These are phyloP conservation scores for Caenorhabditis sp. DNA, from an alignment of 2,888 invertebrate genomes.

Conservation along the genomic window DNA sequence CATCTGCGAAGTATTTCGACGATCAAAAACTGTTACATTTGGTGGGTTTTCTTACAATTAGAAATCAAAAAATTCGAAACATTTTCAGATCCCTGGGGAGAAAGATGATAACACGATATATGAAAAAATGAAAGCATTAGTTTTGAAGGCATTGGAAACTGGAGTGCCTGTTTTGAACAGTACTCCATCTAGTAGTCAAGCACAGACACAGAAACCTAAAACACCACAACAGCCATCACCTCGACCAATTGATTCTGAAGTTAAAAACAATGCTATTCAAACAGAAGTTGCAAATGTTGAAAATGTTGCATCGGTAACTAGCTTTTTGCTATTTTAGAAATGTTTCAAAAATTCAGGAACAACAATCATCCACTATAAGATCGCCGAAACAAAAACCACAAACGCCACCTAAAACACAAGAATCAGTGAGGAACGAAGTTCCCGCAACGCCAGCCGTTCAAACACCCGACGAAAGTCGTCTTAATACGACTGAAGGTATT, in stretches of 20 bases:
- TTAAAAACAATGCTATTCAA: slow-evolving; percentile 13
- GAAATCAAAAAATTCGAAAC: not conserved
- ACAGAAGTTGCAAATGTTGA: slow-evolving; percentile 21
- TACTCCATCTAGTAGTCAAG: not conserved
- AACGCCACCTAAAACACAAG: slow-evolving; percentile 23
- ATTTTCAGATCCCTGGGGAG: slow-evolving; percentile 69
- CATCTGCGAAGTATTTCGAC: slow-evolving; percentile 71
- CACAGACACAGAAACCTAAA: not conserved
- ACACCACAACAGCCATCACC: slow-evolving; percentile 10
- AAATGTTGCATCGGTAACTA: slow-evolving; percentile 9
- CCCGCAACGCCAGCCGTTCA: slow-evolving; percentile 32
- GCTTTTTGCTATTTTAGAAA: not conserved
- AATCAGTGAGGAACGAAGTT: not conserved
- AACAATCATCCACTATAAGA: slow-evolving; percentile 30
- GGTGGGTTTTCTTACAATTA: slow-evolving; percentile 44
- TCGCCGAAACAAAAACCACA: slow-evolving; percentile 32
- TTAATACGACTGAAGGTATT: not conserved
- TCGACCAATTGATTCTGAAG: slow-evolving; percentile 21
- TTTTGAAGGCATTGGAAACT: slow-evolving; percentile 60
- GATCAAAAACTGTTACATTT: slow-evolving; percentile 69
- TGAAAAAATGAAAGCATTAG: slow-evolving; percentile 64
- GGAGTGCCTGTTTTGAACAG: slow-evolving; percentile 35
- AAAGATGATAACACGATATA: slow-evolving; percentile 65
- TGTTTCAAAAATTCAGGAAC: slow-evolving; percentile 6
- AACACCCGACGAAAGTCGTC: slow-evolving; percentile 35